phyloP scores from a whole-genome alignment of 2,888 invertebrate genomes.

The Apamea sordens region DNA sequence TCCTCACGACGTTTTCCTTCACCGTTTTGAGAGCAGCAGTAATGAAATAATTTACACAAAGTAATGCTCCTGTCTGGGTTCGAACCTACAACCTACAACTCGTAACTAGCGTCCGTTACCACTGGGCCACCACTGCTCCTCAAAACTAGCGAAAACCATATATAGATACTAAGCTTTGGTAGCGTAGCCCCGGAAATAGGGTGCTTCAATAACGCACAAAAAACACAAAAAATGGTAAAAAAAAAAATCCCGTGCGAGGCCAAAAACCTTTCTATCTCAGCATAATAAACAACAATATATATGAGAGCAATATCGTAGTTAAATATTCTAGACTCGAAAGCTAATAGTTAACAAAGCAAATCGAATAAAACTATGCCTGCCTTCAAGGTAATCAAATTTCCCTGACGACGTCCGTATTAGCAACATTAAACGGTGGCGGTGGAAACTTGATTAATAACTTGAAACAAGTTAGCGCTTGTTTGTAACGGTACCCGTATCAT shows the following conservation, averaged over 20 bases:
- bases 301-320: neutral
- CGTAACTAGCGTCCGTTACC: too few relatives aligned
- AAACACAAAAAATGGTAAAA: neutral
- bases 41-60: too few relatives aligned
- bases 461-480: slow-evolving; percentile 56
- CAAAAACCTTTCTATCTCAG: too few relatives aligned
- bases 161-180: too few relatives aligned
- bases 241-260: too few relatives aligned
- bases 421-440: slow-evolving; percentile 20
- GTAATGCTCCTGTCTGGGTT: too few relatives aligned
- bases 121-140: too few relatives aligned
- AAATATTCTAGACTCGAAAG: neutral
- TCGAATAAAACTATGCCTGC: slow-evolving; percentile 13
- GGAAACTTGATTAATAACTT: slow-evolving; percentile 50
- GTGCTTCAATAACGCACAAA: neutral
- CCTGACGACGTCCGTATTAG: slow-evolving; percentile 27
- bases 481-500: slow-evolving; percentile 44
- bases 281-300: neutral
- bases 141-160: too few relatives aligned
- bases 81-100: too few relatives aligned
- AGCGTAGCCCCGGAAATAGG: too few relatives aligned
- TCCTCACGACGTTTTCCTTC: too few relatives aligned
- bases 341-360: slow-evolving; percentile 4
- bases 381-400: slow-evolving; percentile 44
- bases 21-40: too few relatives aligned